A percentile compares a stretch with the other conserved stretches of the same genome.
Conservation (phyloP, 2,113 vertebrate species). For the Scatophagus argus region DNA sequence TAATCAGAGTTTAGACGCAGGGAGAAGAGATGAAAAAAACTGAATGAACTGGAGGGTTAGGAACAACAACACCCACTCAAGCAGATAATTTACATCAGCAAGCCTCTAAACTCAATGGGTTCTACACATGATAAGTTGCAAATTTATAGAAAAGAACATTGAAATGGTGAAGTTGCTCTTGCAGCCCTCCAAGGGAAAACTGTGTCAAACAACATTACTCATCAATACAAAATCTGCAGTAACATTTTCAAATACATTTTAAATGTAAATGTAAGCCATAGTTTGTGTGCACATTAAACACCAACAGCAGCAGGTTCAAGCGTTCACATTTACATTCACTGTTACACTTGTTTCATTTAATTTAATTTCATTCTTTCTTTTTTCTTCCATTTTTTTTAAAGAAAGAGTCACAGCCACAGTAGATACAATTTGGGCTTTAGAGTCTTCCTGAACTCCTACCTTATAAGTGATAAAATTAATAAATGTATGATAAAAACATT, state of each 20-base stretch:
- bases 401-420: too few relatives aligned
- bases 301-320: background rate
- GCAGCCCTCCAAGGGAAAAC: background rate
- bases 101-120: background rate
- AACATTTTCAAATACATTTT: background rate
- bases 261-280: background rate
- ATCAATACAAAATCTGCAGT: background rate
- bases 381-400: background rate
- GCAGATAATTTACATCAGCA: slow-evolving; percentile 18
- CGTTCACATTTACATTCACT: background rate
- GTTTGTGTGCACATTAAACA: background rate
- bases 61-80: slow-evolving; percentile 22
- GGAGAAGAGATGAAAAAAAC: slow-evolving; percentile 20
- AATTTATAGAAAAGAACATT: background rate
- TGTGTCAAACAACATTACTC: background rate
- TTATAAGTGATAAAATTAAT: too few relatives aligned
- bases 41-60: slow-evolving; percentile 17
- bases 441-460: background rate
- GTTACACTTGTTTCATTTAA: too few relatives aligned
- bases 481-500: background rate
- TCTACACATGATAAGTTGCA: background rate
- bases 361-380: too few relatives aligned
- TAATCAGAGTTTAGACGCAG: slow-evolving; percentile 42
- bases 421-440: background rate
- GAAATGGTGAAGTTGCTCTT: background rate